Evolutionary conservation across 2,888 invertebrate genomes (phyloP).

Genomic region (Bugula neritina): DNA sequence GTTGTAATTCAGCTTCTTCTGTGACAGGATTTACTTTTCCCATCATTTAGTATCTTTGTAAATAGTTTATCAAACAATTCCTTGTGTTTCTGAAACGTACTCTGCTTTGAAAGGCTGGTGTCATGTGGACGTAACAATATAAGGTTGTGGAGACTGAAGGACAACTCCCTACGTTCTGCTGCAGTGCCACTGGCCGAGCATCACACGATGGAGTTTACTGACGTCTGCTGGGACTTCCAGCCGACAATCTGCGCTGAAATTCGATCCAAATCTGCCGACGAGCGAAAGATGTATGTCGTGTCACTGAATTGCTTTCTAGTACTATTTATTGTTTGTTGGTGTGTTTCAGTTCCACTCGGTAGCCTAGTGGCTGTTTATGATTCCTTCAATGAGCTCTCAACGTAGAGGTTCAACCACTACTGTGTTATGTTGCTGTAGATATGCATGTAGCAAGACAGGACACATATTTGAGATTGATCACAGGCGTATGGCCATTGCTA

Average conservation of each 20-base stretch:
- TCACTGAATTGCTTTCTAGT: not conserved
- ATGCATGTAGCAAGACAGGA: constrained; percentile 49
- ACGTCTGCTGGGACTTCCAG: constrained; percentile 37
- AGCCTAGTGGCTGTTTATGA: too few relatives aligned
- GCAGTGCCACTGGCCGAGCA: constrained; percentile 49
- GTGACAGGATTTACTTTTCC: too few relatives aligned
- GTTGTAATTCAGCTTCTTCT: too few relatives aligned
- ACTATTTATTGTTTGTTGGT: not conserved
- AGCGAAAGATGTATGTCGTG: constrained; percentile 39
- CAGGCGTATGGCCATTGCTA: constrained; percentile 42
- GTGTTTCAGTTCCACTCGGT: constrained; percentile 6
- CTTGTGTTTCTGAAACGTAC: too few relatives aligned
- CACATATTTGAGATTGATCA: constrained; percentile 52
- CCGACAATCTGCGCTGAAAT: constrained; percentile 42
- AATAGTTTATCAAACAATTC: too few relatives aligned
- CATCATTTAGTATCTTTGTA: too few relatives aligned
- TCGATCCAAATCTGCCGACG: constrained; percentile 40
- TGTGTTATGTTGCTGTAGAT: too few relatives aligned
- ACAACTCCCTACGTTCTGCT: constrained; percentile 48
- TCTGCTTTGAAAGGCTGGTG: too few relatives aligned
- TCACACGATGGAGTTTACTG: constrained; percentile 51
- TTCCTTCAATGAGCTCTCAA: too few relatives aligned
- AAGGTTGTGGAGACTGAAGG: constrained; percentile 51
- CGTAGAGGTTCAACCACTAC: too few relatives aligned
- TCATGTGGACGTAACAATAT: constrained; percentile 52